Percentiles rank a stretch among this genome's conserved stretches.
Evolutionary conservation across 2,113 vertebrate species (phyloP).

Genomic region (Dryoscopus gambensis): DNA sequence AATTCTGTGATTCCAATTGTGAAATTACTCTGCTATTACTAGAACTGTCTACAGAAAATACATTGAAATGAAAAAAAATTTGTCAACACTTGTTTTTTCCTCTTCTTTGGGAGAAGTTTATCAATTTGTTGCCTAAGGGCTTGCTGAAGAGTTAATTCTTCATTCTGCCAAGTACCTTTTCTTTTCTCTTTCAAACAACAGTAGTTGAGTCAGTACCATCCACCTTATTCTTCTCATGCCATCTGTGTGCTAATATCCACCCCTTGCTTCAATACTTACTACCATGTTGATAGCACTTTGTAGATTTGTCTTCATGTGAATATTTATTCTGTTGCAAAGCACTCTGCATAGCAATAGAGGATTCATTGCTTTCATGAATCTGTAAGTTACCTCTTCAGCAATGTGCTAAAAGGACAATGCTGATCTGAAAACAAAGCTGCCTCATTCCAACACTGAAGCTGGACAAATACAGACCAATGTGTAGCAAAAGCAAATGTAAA

Average conservation of each 20-base stretch:
- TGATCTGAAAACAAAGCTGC: neutral
- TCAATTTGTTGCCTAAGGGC: neutral
- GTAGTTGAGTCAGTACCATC: neutral
- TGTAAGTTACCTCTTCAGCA: neutral
- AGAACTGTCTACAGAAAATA: neutral
- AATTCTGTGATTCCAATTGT: neutral
- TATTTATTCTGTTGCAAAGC: constrained; percentile 3
- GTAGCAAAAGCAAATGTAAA: neutral
- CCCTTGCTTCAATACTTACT: neutral
- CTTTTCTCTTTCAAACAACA: neutral
- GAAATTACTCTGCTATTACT: neutral
- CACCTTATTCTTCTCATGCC: neutral
- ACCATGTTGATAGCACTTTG: neutral
- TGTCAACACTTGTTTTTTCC: neutral
- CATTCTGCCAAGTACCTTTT: neutral
- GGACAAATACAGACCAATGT: neutral
- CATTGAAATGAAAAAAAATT: neutral
- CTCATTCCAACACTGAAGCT: neutral
- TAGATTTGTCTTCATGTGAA: neutral
- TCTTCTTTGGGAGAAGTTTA: neutral
- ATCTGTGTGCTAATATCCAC: neutral
- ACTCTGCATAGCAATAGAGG: neutral
- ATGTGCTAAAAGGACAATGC: neutral
- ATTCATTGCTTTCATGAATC: neutral
- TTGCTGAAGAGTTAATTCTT: constrained; percentile 23